Evolutionary conservation across 2,888 invertebrate species (phyloP), one percentile per base, ranked within the genome.

Genomic region (Meteorus colon): DNA sequence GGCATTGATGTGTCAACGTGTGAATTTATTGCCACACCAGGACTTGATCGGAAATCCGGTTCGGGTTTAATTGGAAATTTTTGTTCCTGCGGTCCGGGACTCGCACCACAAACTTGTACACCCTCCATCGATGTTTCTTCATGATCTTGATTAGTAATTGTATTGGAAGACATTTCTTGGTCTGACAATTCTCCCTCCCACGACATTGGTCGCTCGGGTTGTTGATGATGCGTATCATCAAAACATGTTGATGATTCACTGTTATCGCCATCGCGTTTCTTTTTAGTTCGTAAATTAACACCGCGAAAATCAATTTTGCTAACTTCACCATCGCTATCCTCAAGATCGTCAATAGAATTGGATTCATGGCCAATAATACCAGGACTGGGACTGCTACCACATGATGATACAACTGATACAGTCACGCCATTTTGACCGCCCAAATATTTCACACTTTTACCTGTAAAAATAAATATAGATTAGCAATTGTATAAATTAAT

Each of bases 101-200:
- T 88, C 60, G 87, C 81, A 45, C 88, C 84, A 74, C 89, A 89
- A 0, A 90, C 87, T 79, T 90, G 90, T 19, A 90, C 90, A 34
- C 90, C 90, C 80, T 91, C 91, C 90, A 91, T 91, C 12, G 90
- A 90, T 8, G 88, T 90, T 79, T 91, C 91, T 79, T 91, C 90
- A 77, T 89, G 87, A 70, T 90, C 90, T 89, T 89, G 89, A 82
- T 88, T 89, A 3, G 88, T 89, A 67, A 89, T 86, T 24, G 89
- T 89, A 77, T 89, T 89, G 79, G 89, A 89, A 82, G 90, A 90
- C 90, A 91, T 90, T 86, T 96, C 96, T n/a, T 95, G 93, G 87
- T 97, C 97, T 1, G 96, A 97, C 14, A 97, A 92, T 89, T 96
- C 97, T 10, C 97, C 97, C 89, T 97, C 97, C 97, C 97, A 97